Conservation (phyloP, 2,797 vertebrate genomes). For the Remorina albescens region DNA sequence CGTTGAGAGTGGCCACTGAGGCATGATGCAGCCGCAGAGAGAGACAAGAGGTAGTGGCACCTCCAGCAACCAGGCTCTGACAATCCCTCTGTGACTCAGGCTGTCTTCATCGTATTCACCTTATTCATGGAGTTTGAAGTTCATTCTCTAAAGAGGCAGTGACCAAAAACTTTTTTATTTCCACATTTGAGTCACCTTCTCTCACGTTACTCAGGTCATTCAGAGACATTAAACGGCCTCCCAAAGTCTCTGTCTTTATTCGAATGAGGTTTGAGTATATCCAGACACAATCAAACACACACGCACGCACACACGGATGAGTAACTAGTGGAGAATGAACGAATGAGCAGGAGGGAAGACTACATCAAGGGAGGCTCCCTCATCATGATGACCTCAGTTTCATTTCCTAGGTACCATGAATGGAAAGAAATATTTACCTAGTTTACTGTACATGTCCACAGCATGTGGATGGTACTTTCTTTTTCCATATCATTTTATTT, state of each 20-base stretch:
- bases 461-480: not conserved
- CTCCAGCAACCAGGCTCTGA: slow-evolving; percentile 39
- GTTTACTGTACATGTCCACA: too few relatives aligned
- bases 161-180: not conserved
- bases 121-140: not conserved
- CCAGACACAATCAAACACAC: too few relatives aligned
- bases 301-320: too few relatives aligned
- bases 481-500: not conserved
- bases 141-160: not conserved
- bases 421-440: too few relatives aligned
- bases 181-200: not conserved
- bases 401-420: too few relatives aligned
- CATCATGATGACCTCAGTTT: not conserved
- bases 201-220: not conserved
- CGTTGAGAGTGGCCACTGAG: slow-evolving; percentile 66
- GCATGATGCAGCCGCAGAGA: slow-evolving; percentile 58
- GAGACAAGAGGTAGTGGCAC: slow-evolving; percentile 64
- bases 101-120: slow-evolving; percentile 10
- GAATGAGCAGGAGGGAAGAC: not conserved
- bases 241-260: not conserved
- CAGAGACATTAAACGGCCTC: not conserved
- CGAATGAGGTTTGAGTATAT: not conserved
- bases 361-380: not conserved
- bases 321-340: not conserved
- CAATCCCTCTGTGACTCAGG: slow-evolving; percentile 13